Base-by-base conservation (phyloP, 2,113 vertebrate species). In the Spheniscus mendiculus region DNA sequence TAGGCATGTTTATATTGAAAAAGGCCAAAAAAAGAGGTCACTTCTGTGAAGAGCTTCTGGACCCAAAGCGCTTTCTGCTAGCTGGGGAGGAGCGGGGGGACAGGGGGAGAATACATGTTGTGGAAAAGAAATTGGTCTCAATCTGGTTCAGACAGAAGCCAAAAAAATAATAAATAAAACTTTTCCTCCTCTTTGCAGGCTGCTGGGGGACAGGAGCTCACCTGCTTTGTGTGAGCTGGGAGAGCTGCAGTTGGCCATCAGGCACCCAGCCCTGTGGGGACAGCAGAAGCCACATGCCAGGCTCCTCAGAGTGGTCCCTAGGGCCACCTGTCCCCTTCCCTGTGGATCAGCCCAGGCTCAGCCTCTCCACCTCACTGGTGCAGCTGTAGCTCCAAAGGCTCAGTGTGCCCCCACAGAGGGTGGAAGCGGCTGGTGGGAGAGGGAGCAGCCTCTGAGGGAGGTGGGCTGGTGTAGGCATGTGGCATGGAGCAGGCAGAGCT, bases 41-140 rank as follows among this genome's bases (percentile, higher is more conserved):
- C 4, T 58, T 73, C 30, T 63, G 21, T 58, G 38, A 58, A 84
- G 22, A 84, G 10, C 25, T 79, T 38, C 32, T 36, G 26, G 15
- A 59, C 25, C 14, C 21, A 42, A 63, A 65, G 12, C 21, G 15
- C 25, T 32, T 58, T 26, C 17, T 66, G 8, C 29, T 52, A 52
- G 27, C 23, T 40, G 34, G 5, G 8, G 50, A 52, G 25, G 50
- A 25, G 12, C 0, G 1, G 11, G 15, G 6, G 4, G 3, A 10
- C 2, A 11, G 15, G 6, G 4, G 4, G 13, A 47, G 18, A 84
- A 72, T 44, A n/a, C 5, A 3, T 62, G 9, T 4, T 15, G 19
- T 19, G 13, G 15, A 15, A 72, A 78, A 58, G 8, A 83, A 73
- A 26, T 10, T 34, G 21, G 7, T 79, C 49, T 73, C 26, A 23